Conservation (phyloP, 1,140 invertebrate genomes). For the Drosophila auraria region DNA sequence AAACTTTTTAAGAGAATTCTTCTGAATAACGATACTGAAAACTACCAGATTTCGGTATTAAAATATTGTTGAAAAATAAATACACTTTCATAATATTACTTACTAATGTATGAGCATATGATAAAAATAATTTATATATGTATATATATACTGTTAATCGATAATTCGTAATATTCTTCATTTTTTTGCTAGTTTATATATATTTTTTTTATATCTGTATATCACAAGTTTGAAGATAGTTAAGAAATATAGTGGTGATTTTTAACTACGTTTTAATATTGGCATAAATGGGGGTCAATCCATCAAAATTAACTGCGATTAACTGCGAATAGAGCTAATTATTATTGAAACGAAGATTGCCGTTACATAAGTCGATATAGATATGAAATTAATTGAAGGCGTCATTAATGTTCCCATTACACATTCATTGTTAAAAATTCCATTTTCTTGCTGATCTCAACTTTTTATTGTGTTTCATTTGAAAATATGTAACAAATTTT, state of each 20-base stretch:
- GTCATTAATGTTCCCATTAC: too few relatives aligned
- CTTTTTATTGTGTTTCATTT: not conserved
- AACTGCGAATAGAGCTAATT: slow-evolving; percentile 5
- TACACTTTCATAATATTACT: slow-evolving; percentile 3
- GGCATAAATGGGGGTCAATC: slow-evolving; percentile 50
- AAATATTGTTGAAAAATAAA: slow-evolving; percentile 4
- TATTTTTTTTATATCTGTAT: slow-evolving; percentile 57
- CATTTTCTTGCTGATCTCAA: not conserved
- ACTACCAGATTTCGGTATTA: not conserved
- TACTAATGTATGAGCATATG: slow-evolving; percentile 5
- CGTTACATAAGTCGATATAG: not conserved
- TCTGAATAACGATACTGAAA: not conserved
- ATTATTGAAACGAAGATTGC: slow-evolving; percentile 6
- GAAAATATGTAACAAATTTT: too few relatives aligned
- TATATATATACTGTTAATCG: slow-evolving; percentile 19
- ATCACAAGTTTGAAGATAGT: slow-evolving; percentile 82
- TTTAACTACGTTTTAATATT: slow-evolving; percentile 61
- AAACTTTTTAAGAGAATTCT: not conserved
- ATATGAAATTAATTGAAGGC: slow-evolving; percentile 1
- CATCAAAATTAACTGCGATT: slow-evolving; percentile 9
- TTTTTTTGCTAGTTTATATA: slow-evolving; percentile 32
- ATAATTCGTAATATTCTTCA: slow-evolving; percentile 8
- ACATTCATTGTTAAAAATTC: not conserved
- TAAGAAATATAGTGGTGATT: slow-evolving; percentile 59
- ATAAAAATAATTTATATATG: not conserved